Base-by-base conservation (phyloP, 2,888 invertebrate genomes). In the Nyleta sp. region DNA sequence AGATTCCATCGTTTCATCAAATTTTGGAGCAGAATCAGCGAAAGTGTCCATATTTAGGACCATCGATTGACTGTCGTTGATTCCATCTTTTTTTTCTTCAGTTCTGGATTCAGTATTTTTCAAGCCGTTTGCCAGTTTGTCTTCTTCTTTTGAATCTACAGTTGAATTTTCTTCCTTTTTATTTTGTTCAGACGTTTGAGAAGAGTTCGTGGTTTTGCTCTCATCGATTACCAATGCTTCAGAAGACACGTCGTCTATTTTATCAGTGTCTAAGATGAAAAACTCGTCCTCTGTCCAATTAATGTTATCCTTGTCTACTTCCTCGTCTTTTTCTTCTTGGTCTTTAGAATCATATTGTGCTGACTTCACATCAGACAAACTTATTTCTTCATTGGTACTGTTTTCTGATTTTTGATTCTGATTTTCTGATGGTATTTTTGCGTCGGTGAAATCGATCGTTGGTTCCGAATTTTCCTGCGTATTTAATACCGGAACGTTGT, bases 261-360 rank as follows among this genome's bases (percentile, higher is more conserved):
- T 50, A 3, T 70, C 59, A 11, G 10, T 15, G 1, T 57, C 53
- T 4, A 72, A 8, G 11, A 72, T 5, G 15, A 72, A 72, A 10
- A 11, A 46, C n/a, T 44, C 33, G 11, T 72, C 71, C 7, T 72
- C 62, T 1, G 62, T 72, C 71, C 71, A 73, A 17, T 73, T 73
- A 6, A 57, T 73, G n/a, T 73, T 42, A 4, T 70, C 31, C 38
- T 6, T 15, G 11, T 70, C 17, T 22, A 20, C 5, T 18, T 67
- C n/a, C 15, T 48, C 50, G 7, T 53, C 42, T 28, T 50, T 50
- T 2, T 68, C 22, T 31, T 59, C 10, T 42, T 13, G 15, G 20
- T 67, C 40, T 57, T 20, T 24, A 10, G 33, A 22, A 18, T 50
- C 31, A 18, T 53, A 11, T 17, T 11, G 22, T 10, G 22, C 17